Evolutionary conservation across 2,888 invertebrate species (phyloP).

Genomic region (Mesorhabditis sp.): DNA sequence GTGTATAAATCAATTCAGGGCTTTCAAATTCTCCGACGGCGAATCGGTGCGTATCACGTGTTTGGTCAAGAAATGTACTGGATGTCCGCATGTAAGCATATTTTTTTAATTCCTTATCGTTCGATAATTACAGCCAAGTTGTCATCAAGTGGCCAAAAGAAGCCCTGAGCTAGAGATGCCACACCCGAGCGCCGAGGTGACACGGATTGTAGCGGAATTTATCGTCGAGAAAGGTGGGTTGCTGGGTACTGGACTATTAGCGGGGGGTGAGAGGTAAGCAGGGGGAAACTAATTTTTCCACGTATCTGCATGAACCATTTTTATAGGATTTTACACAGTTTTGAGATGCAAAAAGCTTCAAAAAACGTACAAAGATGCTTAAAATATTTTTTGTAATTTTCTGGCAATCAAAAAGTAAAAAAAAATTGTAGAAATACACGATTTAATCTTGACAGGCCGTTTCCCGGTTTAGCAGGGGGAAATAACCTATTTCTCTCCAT

Average conservation of each 20-base stretch:
- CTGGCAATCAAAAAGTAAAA: neutral
- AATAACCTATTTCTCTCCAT: no score
- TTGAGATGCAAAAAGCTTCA: no score
- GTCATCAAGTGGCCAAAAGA: neutral
- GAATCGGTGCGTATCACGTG: conserved; percentile 3
- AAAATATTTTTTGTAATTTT: neutral
- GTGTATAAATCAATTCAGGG: neutral
- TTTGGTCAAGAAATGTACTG: neutral
- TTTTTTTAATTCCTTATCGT: neutral
- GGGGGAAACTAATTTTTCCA: no score
- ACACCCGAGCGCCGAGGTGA: no score
- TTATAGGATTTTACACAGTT: no score
- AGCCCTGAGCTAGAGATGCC: neutral
- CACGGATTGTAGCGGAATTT: no score
- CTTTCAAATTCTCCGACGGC: neutral
- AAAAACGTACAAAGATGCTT: neutral
- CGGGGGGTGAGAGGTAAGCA: neutral
- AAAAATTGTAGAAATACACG: neutral
- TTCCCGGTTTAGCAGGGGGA: no score
- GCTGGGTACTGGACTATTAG: neutral
- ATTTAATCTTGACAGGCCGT: neutral
- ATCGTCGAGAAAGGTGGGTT: no score
- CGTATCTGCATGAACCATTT: no score
- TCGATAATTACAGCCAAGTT: neutral
- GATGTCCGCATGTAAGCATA: neutral